Percentiles rank a stretch among this genome's conserved stretches.
phyloP scores from a whole-genome alignment of 2,113 vertebrate genomes.

The Phylloscopus trochilus region DNA sequence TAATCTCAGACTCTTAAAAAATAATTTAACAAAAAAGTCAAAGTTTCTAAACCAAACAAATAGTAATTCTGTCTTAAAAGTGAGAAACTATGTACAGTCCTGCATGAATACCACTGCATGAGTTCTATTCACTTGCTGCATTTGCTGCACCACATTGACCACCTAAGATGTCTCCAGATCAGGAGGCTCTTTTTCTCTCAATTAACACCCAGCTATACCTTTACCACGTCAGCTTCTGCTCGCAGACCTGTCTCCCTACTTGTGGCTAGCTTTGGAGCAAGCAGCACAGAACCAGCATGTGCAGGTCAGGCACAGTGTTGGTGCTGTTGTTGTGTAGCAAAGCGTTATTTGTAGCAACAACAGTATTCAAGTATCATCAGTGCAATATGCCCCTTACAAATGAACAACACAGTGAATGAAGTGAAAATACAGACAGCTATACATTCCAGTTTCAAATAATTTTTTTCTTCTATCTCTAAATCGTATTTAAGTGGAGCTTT shows the following conservation, averaged over 20 bases:
- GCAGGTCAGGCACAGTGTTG: not conserved
- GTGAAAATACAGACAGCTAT: not conserved
- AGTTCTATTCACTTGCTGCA: not conserved
- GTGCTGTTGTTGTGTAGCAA: not conserved
- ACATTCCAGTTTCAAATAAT: not conserved
- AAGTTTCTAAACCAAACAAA: not conserved
- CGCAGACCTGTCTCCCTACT: not conserved
- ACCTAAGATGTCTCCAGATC: not conserved
- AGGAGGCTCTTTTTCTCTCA: not conserved
- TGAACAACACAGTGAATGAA: not conserved
- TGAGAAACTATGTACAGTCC: not conserved
- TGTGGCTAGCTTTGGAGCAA: not conserved
- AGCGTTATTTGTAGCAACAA: not conserved
- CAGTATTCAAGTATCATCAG: too few species aligned
- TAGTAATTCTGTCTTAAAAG: not conserved
- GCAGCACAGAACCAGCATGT: rapidly evolving
- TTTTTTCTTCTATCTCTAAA: not conserved
- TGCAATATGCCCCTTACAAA: not conserved
- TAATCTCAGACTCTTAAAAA: not conserved
- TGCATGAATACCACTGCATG: not conserved
- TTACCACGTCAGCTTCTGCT: not conserved
- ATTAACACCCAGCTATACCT: not conserved
- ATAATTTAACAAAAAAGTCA: not conserved
- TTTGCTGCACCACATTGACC: not conserved
- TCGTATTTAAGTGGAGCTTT: not conserved